A percentile compares a stretch with the other conserved stretches of the same genome.
phyloP scores from a whole-genome alignment of 2,113 vertebrate species.

The Psittacula cyanocephala region DNA sequence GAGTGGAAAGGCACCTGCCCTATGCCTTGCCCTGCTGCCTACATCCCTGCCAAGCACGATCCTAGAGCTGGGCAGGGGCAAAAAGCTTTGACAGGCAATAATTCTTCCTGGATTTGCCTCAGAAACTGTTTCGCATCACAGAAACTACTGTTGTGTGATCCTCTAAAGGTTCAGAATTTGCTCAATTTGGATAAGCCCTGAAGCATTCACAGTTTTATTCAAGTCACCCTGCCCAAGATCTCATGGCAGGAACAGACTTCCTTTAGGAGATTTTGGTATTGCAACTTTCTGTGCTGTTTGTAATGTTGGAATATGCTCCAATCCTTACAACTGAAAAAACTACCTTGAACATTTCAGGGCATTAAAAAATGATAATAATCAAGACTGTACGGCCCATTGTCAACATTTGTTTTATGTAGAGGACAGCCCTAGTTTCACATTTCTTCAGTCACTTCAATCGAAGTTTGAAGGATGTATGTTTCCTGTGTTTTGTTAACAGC shows the following conservation, averaged over 20 bases:
- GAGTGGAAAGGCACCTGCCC: background rate
- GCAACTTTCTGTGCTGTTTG: background rate
- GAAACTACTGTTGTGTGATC: background rate
- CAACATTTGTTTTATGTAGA: background rate
- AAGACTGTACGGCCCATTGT: background rate
- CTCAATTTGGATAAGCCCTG: background rate
- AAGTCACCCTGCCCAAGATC: background rate
- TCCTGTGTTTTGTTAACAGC: background rate
- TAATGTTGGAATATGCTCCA: background rate
- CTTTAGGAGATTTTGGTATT: background rate
- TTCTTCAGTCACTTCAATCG: background rate
- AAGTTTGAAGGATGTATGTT: background rate
- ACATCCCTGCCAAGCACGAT: background rate
- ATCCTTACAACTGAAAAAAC: background rate
- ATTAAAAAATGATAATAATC: background rate
- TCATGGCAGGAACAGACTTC: background rate
- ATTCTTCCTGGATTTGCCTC: background rate
- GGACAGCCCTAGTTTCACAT: background rate
- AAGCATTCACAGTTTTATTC: background rate
- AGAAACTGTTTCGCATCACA: background rate
- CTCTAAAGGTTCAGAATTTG: background rate
- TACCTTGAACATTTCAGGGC: background rate
- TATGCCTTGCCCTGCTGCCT: background rate
- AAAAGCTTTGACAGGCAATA: background rate
- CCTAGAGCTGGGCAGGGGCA: background rate